These are phyloP conservation scores for Euzetes globulus DNA, from an alignment of 2,888 invertebrate genomes.

Conservation along the genomic window DNA sequence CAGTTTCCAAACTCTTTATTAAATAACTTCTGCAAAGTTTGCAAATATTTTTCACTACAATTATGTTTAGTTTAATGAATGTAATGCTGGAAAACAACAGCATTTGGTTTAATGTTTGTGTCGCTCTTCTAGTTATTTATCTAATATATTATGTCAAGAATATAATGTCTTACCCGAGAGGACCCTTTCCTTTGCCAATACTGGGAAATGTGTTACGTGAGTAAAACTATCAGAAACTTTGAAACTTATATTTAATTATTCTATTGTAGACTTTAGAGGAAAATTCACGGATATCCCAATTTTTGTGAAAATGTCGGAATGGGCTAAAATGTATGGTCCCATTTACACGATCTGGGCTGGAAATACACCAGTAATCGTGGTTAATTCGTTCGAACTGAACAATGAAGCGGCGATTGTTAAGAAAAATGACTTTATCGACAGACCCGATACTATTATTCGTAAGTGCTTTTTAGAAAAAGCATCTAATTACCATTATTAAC, in stretches of 20 bases:
- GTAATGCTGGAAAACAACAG: no score
- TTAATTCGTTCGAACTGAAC: slow-evolving; percentile 40
- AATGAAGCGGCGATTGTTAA: slow-evolving; percentile 40
- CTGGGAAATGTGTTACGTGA: slow-evolving; percentile 7
- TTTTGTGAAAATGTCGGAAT: slow-evolving; percentile 35
- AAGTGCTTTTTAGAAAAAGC: no score
- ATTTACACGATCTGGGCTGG: slow-evolving; percentile 43
- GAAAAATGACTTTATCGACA: neutral
- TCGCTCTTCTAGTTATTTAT: neutral
- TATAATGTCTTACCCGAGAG: neutral
- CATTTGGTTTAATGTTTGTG: no score
- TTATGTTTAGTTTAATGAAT: no score
- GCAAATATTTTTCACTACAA: no score
- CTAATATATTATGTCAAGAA: neutral
- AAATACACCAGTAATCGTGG: slow-evolving; percentile 37
- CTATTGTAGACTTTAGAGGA: neutral
- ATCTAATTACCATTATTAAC: no score
- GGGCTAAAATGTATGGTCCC: slow-evolving; percentile 41
- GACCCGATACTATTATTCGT: neutral
- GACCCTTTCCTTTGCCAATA: neutral
- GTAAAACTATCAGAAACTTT: neutral
- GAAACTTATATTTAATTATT: neutral
- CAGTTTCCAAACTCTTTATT: no score
- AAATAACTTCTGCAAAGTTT: no score
- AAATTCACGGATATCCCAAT: neutral